Conservation (phyloP, 2,888 invertebrate species). For the Siphonodentalium dalli region DNA sequence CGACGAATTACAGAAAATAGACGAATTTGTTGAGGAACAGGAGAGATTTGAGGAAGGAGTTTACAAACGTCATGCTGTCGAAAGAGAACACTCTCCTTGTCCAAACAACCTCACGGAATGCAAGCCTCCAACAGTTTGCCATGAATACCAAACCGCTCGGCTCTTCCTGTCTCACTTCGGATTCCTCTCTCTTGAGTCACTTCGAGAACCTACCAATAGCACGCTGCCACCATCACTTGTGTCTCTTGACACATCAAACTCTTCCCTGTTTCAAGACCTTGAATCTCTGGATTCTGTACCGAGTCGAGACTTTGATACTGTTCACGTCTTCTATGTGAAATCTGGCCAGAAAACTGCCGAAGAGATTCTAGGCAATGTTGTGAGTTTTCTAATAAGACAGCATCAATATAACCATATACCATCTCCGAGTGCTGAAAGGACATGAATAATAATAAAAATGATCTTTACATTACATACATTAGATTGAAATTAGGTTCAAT, state of each 20-base stretch:
- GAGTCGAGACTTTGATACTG: slow-evolving; percentile 87
- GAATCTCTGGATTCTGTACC: slow-evolving; percentile 85
- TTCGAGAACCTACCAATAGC: slow-evolving; percentile 61
- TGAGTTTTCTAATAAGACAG: slow-evolving; percentile 60
- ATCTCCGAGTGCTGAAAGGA: too few species aligned
- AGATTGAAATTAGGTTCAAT: not conserved
- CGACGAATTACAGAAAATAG: slow-evolving; percentile 74
- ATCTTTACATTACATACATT: too few species aligned
- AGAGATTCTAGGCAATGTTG: slow-evolving; percentile 84
- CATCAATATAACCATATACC: too few species aligned
- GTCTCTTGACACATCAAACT: slow-evolving; percentile 75
- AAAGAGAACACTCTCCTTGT: slow-evolving; percentile 53
- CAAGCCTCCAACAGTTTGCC: slow-evolving; percentile 59
- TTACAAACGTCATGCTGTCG: slow-evolving; percentile 41
- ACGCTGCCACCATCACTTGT: slow-evolving; percentile 71
- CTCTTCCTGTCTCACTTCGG: slow-evolving; percentile 96
- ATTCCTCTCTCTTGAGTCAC: slow-evolving; percentile 74
- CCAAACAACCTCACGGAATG: slow-evolving; percentile 68
- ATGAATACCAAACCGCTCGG: slow-evolving; percentile 92
- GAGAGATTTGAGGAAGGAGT: slow-evolving; percentile 58
- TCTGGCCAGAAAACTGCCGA: slow-evolving; percentile 80
- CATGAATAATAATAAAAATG: too few species aligned
- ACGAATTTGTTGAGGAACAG: slow-evolving; percentile 68
- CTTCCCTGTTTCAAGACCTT: slow-evolving; percentile 81
- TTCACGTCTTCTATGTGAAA: slow-evolving; percentile 92